Evolutionary conservation across 2,113 vertebrate genomes (phyloP).

Genomic region (Sphaerodactylus townsendi): DNA sequence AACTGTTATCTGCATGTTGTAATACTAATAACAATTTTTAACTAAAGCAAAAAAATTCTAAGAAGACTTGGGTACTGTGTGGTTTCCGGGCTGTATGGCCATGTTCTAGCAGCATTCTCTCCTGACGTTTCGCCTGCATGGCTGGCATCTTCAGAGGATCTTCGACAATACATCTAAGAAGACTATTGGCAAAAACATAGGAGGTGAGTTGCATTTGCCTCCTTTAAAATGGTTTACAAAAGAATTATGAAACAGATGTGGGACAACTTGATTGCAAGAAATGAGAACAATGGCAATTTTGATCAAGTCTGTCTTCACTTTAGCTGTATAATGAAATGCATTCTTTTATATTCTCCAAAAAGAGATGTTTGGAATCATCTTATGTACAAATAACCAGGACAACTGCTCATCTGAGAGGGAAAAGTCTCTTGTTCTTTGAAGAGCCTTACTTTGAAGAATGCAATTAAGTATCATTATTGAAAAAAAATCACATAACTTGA

Average conservation of each 20-base stretch:
- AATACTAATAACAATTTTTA: no score
- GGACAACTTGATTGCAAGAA: slow-evolving; percentile 44
- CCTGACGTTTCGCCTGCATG: no score
- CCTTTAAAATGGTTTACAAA: slow-evolving; percentile 38
- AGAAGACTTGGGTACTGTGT: no score
- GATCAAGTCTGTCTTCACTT: slow-evolving; percentile 49
- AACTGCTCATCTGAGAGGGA: slow-evolving; percentile 55
- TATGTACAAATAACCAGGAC: slow-evolving; percentile 48
- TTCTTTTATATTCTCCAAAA: slow-evolving; percentile 30
- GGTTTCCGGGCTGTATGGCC: no score
- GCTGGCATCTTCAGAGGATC: no score
- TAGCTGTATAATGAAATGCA: slow-evolving; percentile 53
- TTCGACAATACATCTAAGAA: no score
- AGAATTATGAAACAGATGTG: slow-evolving; percentile 49
- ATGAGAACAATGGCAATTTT: slow-evolving; percentile 36
- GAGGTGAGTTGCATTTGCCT: slow-evolving; percentile 16
- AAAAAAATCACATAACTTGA: slow-evolving; percentile 32
- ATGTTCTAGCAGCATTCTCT: no score
- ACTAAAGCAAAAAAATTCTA: no score
- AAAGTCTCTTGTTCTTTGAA: slow-evolving; percentile 64
- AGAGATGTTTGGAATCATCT: slow-evolving; percentile 51
- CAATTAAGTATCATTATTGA: slow-evolving; percentile 58
- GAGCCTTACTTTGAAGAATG: slow-evolving; percentile 61
- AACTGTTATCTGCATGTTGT: no score
- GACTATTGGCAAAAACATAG: neutral